phyloP scores from a whole-genome alignment of 2,888 invertebrate species.

The Pheosia tremula region DNA sequence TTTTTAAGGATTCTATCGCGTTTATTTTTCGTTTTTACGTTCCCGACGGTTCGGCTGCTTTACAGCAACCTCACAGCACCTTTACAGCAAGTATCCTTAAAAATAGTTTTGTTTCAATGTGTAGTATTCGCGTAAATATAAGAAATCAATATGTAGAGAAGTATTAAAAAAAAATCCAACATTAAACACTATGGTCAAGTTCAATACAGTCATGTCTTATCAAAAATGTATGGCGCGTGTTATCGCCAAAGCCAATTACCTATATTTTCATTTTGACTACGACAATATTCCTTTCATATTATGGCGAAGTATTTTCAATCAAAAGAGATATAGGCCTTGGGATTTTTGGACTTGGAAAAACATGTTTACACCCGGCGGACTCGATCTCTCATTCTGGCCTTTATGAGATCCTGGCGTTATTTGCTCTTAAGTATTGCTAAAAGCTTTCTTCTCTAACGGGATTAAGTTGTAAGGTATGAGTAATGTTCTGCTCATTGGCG shows the following conservation, averaged over 20 bases:
- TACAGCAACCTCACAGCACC: no score
- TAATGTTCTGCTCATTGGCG: not conserved
- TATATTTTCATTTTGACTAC: not conserved
- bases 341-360: slow-evolving; percentile 24
- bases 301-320: not conserved
- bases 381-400: not conserved
- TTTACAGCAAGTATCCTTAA: no score
- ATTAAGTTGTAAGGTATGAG: not conserved
- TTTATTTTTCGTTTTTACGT: no score
- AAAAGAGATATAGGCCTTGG: not conserved
- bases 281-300: not conserved
- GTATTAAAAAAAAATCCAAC: no score
- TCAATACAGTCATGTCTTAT: not conserved
- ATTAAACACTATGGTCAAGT: not conserved
- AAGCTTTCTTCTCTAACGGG: not conserved
- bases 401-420: not conserved
- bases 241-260: not conserved
- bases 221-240: not conserved
- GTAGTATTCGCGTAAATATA: no score
- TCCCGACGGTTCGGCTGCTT: no score
- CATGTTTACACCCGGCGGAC: slow-evolving; percentile 33
- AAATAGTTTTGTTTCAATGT: no score
- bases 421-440: not conserved
- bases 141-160: no score
- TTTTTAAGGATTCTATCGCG: no score